Conservation (phyloP, 2,888 invertebrate genomes). For the Lapara coniferarum region DNA sequence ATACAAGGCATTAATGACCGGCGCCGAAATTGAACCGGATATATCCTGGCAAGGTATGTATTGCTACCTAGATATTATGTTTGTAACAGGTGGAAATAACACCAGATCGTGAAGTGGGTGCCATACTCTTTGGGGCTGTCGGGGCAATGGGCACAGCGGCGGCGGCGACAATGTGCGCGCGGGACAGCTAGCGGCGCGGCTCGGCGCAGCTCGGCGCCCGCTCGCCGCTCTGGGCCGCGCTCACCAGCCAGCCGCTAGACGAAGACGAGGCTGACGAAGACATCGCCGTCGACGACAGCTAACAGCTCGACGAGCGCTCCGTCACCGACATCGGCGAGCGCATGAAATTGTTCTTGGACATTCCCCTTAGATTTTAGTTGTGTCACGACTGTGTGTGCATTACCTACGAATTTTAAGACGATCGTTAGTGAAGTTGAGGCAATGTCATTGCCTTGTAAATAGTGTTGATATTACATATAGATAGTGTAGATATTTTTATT, state of each 20-base stretch:
- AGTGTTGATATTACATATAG: background rate
- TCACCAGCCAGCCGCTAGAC: conserved; percentile 87
- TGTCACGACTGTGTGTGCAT: background rate
- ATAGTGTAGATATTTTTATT: background rate
- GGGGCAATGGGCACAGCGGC: conserved; percentile 73
- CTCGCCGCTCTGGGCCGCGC: conserved; percentile 91
- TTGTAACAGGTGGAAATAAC: conserved; percentile 71
- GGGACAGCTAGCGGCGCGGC: conserved; percentile 85
- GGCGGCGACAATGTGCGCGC: conserved; percentile 62
- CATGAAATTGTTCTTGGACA: conserved; percentile 83
- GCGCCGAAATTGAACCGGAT: too few species aligned
- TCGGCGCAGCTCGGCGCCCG: conserved; percentile 76
- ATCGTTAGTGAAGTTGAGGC: background rate
- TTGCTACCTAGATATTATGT: background rate
- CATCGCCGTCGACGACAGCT: conserved; percentile 72
- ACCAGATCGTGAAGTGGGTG: conserved; percentile 78
- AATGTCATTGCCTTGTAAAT: background rate
- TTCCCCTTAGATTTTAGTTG: conserved; percentile 81
- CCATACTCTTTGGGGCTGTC: conserved; percentile 67
- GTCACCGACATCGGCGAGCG: conserved; percentile 82
- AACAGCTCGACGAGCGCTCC: conserved; percentile 82
- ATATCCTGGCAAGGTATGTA: too few species aligned
- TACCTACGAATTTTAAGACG: background rate
- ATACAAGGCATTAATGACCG: too few species aligned
- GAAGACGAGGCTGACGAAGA: conserved; percentile 66